A percentile compares a stretch with the other conserved stretches of the same genome.
Evolutionary conservation across 2,797 vertebrate species (phyloP).

Genomic region (Eutrigla gurnardus): DNA sequence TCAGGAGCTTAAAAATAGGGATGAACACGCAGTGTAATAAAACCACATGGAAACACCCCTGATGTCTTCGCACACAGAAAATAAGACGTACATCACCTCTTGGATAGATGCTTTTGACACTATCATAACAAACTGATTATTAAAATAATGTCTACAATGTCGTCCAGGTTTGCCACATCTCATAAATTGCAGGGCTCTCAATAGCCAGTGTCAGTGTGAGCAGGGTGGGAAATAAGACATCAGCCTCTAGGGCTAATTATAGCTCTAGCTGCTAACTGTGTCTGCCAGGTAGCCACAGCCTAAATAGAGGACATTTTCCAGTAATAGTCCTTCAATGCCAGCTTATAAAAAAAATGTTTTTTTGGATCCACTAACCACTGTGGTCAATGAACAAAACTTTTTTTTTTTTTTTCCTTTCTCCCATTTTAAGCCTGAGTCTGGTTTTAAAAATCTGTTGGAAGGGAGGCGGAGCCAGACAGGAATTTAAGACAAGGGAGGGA

Average conservation of each 20-base stretch:
- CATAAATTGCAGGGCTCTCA: neutral
- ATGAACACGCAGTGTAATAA: neutral
- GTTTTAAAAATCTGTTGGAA: constrained; percentile 1
- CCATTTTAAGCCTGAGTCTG: constrained; percentile 6
- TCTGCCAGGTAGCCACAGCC: constrained; percentile 20
- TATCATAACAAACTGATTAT: neutral
- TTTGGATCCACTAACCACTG: constrained; percentile 2
- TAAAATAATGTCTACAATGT: neutral
- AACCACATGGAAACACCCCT: neutral
- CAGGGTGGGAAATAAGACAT: constrained; percentile 4
- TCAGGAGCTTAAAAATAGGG: too few relatives aligned
- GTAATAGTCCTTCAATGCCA: neutral
- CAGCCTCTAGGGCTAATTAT: constrained; percentile 3
- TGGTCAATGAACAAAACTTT: constrained; percentile 1
- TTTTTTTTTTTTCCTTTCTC: constrained; percentile 35
- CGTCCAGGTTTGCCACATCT: neutral
- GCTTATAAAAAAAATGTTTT: neutral
- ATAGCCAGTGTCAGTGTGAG: neutral
- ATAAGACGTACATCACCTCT: neutral
- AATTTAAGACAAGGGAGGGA: constrained; percentile 23
- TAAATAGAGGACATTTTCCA: constrained; percentile 2
- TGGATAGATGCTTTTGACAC: neutral
- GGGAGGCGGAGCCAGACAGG: constrained; percentile 15
- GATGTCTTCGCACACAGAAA: neutral
- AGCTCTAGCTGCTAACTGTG: constrained; percentile 19